These are phyloP conservation scores for Metaphire vulgaris DNA, from an alignment of 1,140 invertebrate genomes.

Conservation along the genomic window DNA sequence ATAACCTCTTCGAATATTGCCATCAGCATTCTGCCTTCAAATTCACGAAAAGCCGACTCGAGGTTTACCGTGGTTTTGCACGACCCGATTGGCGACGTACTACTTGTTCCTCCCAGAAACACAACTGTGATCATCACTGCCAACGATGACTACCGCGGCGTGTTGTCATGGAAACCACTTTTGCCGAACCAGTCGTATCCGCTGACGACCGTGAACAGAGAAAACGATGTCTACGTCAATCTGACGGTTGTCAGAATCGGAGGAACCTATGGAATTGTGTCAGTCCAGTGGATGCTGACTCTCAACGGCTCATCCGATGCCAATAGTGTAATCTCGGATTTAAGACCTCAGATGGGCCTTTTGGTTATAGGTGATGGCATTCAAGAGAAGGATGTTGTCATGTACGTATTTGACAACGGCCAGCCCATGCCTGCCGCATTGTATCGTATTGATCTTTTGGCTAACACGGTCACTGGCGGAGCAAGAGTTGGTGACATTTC, in stretches of 20 bases:
- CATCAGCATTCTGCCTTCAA: slow-evolving; percentile 8
- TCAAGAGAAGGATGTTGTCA: not conserved
- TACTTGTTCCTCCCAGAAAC: not conserved
- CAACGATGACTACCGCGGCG: not conserved
- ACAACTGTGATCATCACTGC: not conserved
- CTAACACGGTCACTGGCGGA: slow-evolving; percentile 8
- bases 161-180: slow-evolving; percentile 10
- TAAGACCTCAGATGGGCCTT: not conserved
- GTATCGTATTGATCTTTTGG: not conserved
- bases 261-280: slow-evolving; percentile 10
- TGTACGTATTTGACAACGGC: not conserved
- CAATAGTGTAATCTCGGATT: not conserved
- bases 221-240: not conserved
- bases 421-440: not conserved
- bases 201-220: not conserved
- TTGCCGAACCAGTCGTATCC: not conserved
- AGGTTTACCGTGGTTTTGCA: not conserved
- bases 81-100: not conserved
- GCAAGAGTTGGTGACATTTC: not conserved
- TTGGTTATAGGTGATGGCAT: not conserved
- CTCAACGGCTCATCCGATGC: not conserved
- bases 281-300: slow-evolving; percentile 11
- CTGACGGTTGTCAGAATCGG: slow-evolving; percentile 5
- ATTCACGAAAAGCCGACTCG: not conserved
- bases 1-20: slow-evolving; percentile 5